These are phyloP conservation scores for Melanocharis versteri DNA, from an alignment of 2,113 vertebrate genomes.

Conservation along the genomic window DNA sequence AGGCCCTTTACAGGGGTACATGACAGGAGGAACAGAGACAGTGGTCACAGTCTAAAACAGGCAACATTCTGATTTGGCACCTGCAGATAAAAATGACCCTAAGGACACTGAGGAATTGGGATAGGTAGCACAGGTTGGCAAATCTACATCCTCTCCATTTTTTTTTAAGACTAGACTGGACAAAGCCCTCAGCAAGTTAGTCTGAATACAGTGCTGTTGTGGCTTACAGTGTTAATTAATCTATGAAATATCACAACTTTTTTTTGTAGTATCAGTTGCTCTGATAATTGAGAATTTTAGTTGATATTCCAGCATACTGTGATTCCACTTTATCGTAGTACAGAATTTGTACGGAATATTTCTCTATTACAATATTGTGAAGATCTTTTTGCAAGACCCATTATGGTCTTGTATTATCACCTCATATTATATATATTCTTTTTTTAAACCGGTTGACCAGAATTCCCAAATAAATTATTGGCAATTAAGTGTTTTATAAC, in stretches of 20 bases:
- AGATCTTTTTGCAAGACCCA: neutral
- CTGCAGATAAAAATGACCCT: neutral
- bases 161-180: neutral
- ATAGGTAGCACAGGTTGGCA: neutral
- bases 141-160: neutral
- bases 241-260: neutral
- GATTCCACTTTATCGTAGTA: neutral
- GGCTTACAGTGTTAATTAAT: neutral
- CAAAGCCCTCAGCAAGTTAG: neutral
- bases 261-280: neutral
- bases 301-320: neutral
- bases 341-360: neutral
- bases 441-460: neutral
- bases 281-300: neutral
- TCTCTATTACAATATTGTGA: neutral
- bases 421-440: constrained; percentile 23
- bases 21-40: neutral
- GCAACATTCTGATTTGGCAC: neutral
- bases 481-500: constrained; percentile 32
- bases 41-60: neutral
- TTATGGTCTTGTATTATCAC: neutral
- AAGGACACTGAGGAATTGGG: neutral
- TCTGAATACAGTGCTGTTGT: neutral
- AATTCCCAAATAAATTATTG: constrained; percentile 37
- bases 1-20: neutral